phyloP scores from a whole-genome alignment of 2,113 vertebrate species.

The Ictidomys tridecemlineatus region DNA sequence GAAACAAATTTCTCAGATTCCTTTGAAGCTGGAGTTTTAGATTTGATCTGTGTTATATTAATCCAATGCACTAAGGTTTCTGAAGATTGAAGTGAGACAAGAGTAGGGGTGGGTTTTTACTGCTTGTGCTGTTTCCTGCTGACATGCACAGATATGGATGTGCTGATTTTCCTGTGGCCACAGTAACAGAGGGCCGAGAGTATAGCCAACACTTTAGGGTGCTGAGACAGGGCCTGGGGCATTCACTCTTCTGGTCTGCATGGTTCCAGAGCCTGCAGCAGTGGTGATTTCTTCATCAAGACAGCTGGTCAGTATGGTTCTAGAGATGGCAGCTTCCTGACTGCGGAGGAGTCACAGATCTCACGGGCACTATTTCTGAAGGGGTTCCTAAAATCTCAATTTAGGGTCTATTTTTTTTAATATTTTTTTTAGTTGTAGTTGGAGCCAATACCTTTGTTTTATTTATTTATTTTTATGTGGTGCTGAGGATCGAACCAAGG shows the following conservation, averaged over 20 bases:
- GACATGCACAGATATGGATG: not conserved
- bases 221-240: too few species aligned
- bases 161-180: not conserved
- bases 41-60: not conserved
- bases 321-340: not conserved
- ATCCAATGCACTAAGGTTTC: not conserved
- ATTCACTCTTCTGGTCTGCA: fast-evolving
- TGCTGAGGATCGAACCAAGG: too few species aligned
- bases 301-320: not conserved
- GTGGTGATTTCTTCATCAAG: not conserved
- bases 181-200: not conserved
- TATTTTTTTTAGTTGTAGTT: too few species aligned
- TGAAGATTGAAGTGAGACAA: not conserved
- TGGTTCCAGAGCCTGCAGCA: not conserved
- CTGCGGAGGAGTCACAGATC: not conserved
- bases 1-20: not conserved
- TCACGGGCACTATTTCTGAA: not conserved
- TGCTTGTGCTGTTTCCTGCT: not conserved
- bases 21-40: not conserved
- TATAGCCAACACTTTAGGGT: not conserved
- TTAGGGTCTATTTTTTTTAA: not conserved
- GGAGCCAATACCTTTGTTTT: too few species aligned
- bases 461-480: too few species aligned
- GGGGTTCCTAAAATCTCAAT: not conserved
- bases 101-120: not conserved